Evolutionary conservation across 92 coral and sea anemone genomes (phyloP).

Genomic region (Siderastrea siderea): DNA sequence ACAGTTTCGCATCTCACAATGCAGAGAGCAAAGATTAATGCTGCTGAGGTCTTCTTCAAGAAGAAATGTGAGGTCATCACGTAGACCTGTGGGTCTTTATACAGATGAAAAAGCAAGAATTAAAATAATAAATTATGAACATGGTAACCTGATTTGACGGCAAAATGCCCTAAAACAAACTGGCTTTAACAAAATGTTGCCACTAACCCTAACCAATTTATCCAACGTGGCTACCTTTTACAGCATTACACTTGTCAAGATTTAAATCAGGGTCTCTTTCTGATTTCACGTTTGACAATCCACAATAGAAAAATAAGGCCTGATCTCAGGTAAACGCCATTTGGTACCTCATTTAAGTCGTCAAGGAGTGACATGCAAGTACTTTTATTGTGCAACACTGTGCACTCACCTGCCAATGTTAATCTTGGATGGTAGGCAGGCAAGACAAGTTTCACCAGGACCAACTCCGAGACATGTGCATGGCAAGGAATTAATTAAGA

Average conservation of each 20-base stretch:
- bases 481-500: neutral
- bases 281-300: neutral
- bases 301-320: neutral
- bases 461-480: slow-evolving; percentile 23
- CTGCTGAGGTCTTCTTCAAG: neutral
- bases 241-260: too few species aligned
- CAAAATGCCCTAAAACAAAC: neutral
- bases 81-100: neutral
- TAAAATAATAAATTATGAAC: neutral
- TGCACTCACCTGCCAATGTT: slow-evolving; percentile 20
- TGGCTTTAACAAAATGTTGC: too few species aligned
- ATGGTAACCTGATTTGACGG: neutral
- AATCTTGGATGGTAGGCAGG: slow-evolving; percentile 3
- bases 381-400: neutral
- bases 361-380: neutral
- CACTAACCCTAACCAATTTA: too few species aligned
- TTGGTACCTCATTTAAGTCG: neutral
- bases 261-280: neutral
- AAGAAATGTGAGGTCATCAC: too few species aligned
- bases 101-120: slow-evolving; percentile 21
- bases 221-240: too few species aligned
- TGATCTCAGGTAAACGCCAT: neutral
- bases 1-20: slow-evolving; percentile 31
- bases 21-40: slow-evolving; percentile 25
- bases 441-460: slow-evolving; percentile 28